Evolutionary conservation across 2,797 vertebrate genomes (phyloP), one percentile per base, ranked within the genome.

Genomic region (Anas acuta): DNA sequence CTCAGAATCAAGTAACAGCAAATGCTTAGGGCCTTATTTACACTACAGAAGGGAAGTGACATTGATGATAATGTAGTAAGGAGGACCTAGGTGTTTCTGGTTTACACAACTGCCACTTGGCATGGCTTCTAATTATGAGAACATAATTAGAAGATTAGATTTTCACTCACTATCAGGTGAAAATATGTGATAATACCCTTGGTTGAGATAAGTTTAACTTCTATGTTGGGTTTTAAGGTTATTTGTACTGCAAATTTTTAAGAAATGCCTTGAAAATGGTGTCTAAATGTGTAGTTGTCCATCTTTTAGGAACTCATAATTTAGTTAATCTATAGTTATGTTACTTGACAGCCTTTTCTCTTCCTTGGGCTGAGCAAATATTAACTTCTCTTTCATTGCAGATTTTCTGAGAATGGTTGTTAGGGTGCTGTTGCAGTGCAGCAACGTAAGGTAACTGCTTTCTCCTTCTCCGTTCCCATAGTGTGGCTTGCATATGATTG

Each of bases 51-150:
- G 22, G 18, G 21, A 78, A 13, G 11, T 37, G 22, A 4, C 5
- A 8, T 32, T 3, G 5, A 7, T 75, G 32, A 49, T 43, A 11
- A 33, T 35, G 23, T 25, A 81, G 41, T 8, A 41, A 62, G 1
- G 3, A 5, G 13, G 20, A 64, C 8, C 21, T 41, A 49, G 7
- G 0, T 60, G 6, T 0, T 66, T 78, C 54, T 39, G 14, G 18
- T 51, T 25, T 62, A 16, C 7, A 28, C 5, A 72, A 14, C 5
- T 51, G 12, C 30, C 32, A 45, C 18, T 75, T 82, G 32, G 18
- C 11, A 32, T 41, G 30, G 11, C 16, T 87, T 61, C 18, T 69
- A 69, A 37, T 56, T 4, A 19, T 33, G 11, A 2, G 41, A 41
- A 6, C 41, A 41, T 41, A 41, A 15, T 41, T 41, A 41, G 41